Base-by-base conservation (phyloP, 2,113 vertebrate species). In the Albula glossodonta region DNA sequence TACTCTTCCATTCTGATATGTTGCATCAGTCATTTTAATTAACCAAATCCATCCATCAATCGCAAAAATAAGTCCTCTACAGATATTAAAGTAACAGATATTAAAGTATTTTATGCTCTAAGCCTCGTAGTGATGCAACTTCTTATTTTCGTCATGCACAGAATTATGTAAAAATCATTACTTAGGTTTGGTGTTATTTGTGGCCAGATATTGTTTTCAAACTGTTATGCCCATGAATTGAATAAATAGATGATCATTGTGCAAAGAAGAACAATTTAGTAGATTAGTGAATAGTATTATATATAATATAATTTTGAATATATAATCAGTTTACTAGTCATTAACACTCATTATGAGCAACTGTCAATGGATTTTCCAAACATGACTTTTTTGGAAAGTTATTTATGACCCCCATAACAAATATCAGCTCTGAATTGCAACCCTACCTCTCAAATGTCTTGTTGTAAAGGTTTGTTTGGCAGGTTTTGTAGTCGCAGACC, bases 1-100 rank as follows among this genome's bases (percentile, higher is more conserved):
- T 95, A 93, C 92, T 89, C 91, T 84, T 93, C 90, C 92, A 93
- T 89, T 91, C 93, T 92, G 91, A 92, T 90, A 91, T 91, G 89
- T 94, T 95, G 92, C 93, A 91, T 94, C 93, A 94, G 90, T 92
- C 91, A 90, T 89, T 92, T 93, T 92, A 93, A 86, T 92, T 91
- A 89, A 74, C 70, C 31, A 9, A 31, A 31, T 74, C 52, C 84
- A 79, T 56, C 84, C 52, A 79, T 57, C 84, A 85, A 49, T 79
- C 60, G 84, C 77, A 25, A 48, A 17, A 85, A 85, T 52, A 79
- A 79, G 80, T 56, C 84, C 78, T 60, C 74, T 79, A 53, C 31
- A 17, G 17, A 31, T 85, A 56, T 57, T 52, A 41, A 41, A 41
- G 31, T 41, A 41, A 41, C 31, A 41, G 31, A 41, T 41, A 41